phyloP scores from a whole-genome alignment of 2,113 vertebrate genomes.

The Oreochromis spilurus region DNA sequence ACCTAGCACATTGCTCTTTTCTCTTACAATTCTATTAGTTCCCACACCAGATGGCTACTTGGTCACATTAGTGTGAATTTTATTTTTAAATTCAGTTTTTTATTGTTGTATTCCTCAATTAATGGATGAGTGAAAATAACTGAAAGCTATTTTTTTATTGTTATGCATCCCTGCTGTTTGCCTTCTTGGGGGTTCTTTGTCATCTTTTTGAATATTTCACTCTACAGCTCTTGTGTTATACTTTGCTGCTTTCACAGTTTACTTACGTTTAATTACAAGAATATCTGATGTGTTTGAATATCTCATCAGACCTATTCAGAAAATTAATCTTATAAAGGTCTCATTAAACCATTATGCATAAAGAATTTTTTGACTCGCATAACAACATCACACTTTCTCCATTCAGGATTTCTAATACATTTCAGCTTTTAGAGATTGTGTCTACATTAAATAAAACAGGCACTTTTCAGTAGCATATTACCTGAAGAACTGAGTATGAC shows the following conservation, averaged over 20 bases:
- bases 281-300: background rate
- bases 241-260: constrained; percentile 15
- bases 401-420: background rate
- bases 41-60: background rate
- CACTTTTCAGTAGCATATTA: background rate
- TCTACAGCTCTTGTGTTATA: background rate
- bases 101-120: background rate
- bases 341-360: constrained; percentile 4
- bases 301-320: background rate
- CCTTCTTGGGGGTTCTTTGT: constrained; percentile 12
- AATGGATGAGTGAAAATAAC: background rate
- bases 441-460: background rate
- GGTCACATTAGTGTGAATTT: background rate
- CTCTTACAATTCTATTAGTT: background rate
- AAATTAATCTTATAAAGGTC: background rate
- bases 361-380: background rate
- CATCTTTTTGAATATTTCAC: background rate
- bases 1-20: background rate
- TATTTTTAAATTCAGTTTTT: background rate
- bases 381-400: background rate
- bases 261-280: background rate
- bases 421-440: background rate
- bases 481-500: background rate
- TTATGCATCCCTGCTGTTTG: background rate
- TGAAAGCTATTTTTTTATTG: background rate